phyloP scores from a whole-genome alignment of 2,113 vertebrate species.

The Uropsilus gracilis region DNA sequence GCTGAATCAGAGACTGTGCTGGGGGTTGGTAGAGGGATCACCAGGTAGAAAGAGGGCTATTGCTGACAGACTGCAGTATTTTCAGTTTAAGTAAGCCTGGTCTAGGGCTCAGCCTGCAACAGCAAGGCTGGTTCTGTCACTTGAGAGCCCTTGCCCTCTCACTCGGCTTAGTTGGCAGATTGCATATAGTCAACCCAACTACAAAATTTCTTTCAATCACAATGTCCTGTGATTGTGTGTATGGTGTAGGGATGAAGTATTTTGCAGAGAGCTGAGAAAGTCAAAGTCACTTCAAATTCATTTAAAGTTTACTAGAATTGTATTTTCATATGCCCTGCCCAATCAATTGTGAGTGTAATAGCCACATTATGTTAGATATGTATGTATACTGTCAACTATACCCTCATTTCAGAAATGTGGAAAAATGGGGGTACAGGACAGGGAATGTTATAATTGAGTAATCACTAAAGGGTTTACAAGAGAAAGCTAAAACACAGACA shows the following conservation, averaged over 20 bases:
- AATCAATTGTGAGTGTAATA: background rate
- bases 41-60: too few species aligned
- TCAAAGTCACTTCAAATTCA: background rate
- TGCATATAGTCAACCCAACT: background rate
- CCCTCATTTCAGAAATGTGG: background rate
- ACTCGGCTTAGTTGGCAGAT: background rate
- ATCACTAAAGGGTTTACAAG: background rate
- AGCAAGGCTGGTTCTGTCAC: background rate
- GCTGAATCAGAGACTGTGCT: background rate
- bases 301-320: background rate
- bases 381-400: background rate
- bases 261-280: background rate
- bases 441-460: background rate
- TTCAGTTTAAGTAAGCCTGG: background rate
- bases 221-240: background rate
- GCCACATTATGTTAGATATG: background rate
- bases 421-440: background rate
- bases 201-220: background rate
- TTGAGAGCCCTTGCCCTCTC: background rate
- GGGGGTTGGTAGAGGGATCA: background rate
- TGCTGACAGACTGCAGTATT: background rate
- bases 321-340: background rate
- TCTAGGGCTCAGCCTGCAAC: background rate
- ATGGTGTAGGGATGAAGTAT: background rate
- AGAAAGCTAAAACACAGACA: too few species aligned